These are phyloP conservation scores for Clarias laeviceps DNA, from an alignment of 2,797 vertebrate genomes.

Conservation along the genomic window DNA sequence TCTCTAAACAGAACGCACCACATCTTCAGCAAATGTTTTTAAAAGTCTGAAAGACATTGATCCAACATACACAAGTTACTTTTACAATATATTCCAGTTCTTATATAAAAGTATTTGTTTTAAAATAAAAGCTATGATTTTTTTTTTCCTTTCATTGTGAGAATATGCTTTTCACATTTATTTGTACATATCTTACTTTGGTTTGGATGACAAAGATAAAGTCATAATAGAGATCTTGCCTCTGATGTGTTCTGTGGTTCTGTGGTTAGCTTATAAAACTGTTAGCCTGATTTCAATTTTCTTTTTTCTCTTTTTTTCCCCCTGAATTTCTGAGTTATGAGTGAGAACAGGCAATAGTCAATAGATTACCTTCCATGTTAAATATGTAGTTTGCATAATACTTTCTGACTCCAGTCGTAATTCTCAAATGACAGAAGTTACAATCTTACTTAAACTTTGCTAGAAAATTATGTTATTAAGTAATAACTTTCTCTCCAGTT, in stretches of 20 bases:
- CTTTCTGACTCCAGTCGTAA: not conserved
- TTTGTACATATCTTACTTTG: not conserved
- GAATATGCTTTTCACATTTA: constrained; percentile 5
- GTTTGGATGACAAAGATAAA: constrained; percentile 4
- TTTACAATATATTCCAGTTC: not conserved
- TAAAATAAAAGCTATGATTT: not conserved
- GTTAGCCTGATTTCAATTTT: not conserved
- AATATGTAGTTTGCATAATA: not conserved
- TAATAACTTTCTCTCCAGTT: not conserved
- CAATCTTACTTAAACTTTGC: not conserved
- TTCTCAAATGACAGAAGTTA: not conserved
- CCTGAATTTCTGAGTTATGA: not conserved
- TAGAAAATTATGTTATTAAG: not conserved
- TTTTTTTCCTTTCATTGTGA: not conserved
- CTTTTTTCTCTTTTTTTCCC: too few relatives aligned
- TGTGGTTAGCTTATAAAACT: not conserved
- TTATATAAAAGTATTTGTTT: not conserved
- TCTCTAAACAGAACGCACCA: constrained; percentile 18
- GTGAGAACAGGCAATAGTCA: not conserved
- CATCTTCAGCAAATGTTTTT: constrained; percentile 5
- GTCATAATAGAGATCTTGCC: not conserved
- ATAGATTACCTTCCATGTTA: not conserved
- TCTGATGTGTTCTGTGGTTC: constrained; percentile 3
- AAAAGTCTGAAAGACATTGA: not conserved
- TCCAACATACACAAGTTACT: not conserved